Evolutionary conservation across 2,113 vertebrate species (phyloP).

Genomic region (Lycocorax pyrrhopterus): DNA sequence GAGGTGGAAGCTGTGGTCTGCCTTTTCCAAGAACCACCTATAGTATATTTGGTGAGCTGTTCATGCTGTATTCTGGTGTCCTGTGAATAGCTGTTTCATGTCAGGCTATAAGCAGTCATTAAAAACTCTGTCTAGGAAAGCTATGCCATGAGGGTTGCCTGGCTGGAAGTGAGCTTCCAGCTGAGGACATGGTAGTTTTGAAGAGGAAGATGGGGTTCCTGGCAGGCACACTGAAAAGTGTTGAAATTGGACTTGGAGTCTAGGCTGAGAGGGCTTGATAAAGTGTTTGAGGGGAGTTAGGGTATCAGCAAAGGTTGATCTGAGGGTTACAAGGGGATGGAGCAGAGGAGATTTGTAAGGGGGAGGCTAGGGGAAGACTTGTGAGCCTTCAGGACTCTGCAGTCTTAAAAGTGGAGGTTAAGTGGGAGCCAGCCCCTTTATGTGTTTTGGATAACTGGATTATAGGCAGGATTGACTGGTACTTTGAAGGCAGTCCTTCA

Average conservation of each 20-base stretch:
- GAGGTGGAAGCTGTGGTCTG: background rate
- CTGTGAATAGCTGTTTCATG: background rate
- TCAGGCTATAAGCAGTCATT: background rate
- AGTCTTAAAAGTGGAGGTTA: background rate
- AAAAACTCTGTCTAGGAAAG: background rate
- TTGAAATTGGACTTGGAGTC: background rate
- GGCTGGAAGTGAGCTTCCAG: background rate
- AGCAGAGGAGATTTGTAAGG: background rate
- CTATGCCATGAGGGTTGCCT: background rate
- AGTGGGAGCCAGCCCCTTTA: background rate
- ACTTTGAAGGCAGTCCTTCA: background rate
- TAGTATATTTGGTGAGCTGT: background rate
- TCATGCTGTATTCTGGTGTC: background rate
- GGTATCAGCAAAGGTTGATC: background rate
- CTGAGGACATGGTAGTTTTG: background rate
- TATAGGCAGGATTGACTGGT: rapidly evolving
- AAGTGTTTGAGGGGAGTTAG: background rate
- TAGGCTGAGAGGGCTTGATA: background rate
- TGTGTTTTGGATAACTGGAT: background rate
- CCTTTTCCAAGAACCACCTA: background rate
- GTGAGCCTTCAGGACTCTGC: background rate
- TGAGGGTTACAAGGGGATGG: background rate
- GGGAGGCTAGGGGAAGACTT: no score
- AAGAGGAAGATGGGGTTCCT: background rate
- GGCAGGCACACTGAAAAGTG: background rate